Evolutionary conservation across 2,797 vertebrate species (phyloP).

Genomic region (Tadarida brasiliensis): DNA sequence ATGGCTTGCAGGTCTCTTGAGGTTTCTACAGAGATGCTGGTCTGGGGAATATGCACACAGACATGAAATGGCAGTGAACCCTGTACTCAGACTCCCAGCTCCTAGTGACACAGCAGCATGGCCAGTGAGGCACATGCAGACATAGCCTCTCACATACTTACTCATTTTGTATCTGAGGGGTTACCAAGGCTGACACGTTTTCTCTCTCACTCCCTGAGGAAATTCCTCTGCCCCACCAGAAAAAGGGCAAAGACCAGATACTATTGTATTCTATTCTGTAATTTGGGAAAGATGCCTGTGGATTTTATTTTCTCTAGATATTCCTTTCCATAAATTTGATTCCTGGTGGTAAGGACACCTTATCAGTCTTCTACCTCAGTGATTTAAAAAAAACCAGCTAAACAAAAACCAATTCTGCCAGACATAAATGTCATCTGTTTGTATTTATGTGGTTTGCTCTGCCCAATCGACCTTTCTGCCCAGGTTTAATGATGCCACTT

Average conservation of each 20-base stretch:
- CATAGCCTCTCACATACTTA: neutral
- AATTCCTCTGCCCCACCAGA: neutral
- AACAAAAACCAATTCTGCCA: conserved; percentile 73
- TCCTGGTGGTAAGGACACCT: conserved; percentile 39
- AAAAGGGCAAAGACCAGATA: neutral
- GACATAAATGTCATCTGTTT: conserved; percentile 82
- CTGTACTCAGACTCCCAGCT: neutral
- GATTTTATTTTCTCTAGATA: conserved; percentile 63
- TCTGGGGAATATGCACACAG: neutral
- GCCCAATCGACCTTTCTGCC: conserved; percentile 80
- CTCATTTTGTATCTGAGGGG: conserved; percentile 33
- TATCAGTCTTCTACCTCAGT: conserved; percentile 67
- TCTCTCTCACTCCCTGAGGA: neutral
- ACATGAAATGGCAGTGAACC: neutral
- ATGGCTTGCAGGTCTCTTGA: neutral
- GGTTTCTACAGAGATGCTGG: neutral
- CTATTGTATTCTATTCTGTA: conserved; percentile 32
- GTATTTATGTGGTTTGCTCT: conserved; percentile 81
- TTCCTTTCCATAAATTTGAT: conserved; percentile 61
- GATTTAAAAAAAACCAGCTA: conserved; percentile 42
- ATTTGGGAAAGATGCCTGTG: conserved; percentile 50
- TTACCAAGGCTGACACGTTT: conserved; percentile 26
- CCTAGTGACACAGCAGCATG: conserved; percentile 31
- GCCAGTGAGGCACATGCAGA: neutral
- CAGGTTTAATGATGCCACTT: conserved; percentile 84